Conservation (phyloP, 1,140 invertebrate genomes). For the Pseudomyrmex gracilis region DNA sequence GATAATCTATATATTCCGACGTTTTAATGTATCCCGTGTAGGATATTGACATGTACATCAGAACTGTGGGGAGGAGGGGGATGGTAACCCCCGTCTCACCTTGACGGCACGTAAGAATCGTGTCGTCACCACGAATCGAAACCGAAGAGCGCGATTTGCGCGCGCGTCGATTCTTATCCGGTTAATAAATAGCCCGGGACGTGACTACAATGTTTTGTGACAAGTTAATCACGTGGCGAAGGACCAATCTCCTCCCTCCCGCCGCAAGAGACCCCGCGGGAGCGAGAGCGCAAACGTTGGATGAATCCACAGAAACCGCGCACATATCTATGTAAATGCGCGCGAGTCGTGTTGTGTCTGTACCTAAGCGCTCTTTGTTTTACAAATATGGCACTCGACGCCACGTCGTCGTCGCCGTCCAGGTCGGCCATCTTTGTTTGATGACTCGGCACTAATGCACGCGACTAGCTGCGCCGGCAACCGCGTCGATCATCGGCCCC, state of each 20-base stretch:
- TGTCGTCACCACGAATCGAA: constrained; percentile 60
- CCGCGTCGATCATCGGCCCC: constrained; percentile 65
- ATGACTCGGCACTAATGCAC: constrained; percentile 72
- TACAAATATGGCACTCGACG: constrained; percentile 72
- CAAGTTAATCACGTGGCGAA: constrained; percentile 82
- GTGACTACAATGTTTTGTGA: constrained; percentile 83
- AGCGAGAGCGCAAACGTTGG: constrained; percentile 51
- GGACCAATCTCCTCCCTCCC: constrained; percentile 48
- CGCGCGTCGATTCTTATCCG: constrained; percentile 71
- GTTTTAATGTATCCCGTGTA: constrained; percentile 57
- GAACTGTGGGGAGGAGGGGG: no score
- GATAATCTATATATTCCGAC: constrained; percentile 4
- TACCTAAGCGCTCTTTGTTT: constrained; percentile 71
- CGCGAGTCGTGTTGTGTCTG: constrained; percentile 22
- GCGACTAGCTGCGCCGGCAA: constrained; percentile 40
- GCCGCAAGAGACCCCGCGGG: constrained; percentile 50
- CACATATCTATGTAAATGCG: constrained; percentile 83
- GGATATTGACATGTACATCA: constrained; percentile 48
- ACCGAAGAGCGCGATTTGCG: constrained; percentile 58
- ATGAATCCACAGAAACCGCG: constrained; percentile 80
- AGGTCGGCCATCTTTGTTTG: constrained; percentile 74
- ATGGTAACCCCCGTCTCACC: constrained; percentile 34
- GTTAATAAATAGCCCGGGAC: constrained; percentile 82
- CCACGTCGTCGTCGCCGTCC: constrained; percentile 38
- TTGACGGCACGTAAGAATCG: constrained; percentile 37